Evolutionary conservation across 2,797 vertebrate genomes (phyloP).

Genomic region (Acipenser oxyrinchus): DNA sequence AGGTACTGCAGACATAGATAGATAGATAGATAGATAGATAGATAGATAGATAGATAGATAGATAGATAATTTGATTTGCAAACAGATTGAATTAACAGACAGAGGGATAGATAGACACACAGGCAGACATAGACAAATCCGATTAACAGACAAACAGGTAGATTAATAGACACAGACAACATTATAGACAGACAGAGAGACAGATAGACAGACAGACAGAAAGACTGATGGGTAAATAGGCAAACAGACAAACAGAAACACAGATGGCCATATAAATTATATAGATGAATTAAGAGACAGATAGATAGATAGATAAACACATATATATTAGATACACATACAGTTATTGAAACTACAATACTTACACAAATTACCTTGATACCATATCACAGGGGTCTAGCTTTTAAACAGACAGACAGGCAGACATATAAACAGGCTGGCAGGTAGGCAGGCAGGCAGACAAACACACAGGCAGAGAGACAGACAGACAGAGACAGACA

Average conservation of each 20-base stretch:
- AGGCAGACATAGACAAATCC: neutral
- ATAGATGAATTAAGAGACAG: neutral
- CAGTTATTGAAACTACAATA: neutral
- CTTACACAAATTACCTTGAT: no score
- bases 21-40: neutral
- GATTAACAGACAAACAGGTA: neutral
- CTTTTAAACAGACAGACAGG: no score
- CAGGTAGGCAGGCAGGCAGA: neutral
- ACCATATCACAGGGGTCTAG: no score
- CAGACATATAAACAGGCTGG: neutral
- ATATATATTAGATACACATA: neutral
- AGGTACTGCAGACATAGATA: no score
- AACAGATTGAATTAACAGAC: neutral
- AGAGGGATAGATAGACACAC: neutral
- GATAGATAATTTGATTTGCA: neutral
- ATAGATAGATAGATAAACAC: no score
- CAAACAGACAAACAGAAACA: no score
- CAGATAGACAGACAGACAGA: neutral
- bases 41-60: neutral
- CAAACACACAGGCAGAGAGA: no score
- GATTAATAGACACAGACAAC: neutral
- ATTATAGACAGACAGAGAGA: no score
- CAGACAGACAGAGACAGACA: neutral
- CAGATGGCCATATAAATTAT: neutral
- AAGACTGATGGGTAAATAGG: neutral